A percentile compares a stretch with the other conserved stretches of the same genome.
These are phyloP conservation scores for Platyura marginata DNA, from an alignment of 1,140 invertebrate genomes.

Conservation along the genomic window DNA sequence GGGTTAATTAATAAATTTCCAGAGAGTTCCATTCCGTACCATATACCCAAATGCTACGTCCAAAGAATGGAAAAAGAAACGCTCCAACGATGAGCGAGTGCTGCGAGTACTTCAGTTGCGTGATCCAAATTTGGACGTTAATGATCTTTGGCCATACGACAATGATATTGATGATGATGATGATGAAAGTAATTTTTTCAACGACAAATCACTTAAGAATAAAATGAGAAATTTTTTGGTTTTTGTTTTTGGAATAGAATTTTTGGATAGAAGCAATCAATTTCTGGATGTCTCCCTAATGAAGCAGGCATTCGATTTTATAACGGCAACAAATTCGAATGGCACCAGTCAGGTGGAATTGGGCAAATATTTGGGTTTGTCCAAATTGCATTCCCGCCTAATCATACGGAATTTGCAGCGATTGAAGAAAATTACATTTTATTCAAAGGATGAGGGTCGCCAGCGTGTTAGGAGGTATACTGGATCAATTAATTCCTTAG, in stretches of 20 bases:
- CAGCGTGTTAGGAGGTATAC: background rate
- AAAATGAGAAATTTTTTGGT: background rate
- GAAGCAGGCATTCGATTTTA: background rate
- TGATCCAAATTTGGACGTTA: background rate
- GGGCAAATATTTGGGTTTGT: background rate
- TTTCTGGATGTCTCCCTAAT: background rate
- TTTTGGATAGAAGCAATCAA: background rate
- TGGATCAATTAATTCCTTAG: no score
- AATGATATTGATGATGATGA: background rate
- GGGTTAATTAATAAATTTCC: background rate
- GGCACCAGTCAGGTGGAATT: background rate
- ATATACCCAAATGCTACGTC: background rate
- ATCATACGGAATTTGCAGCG: background rate
- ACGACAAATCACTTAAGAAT: no score
- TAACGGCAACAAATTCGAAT: background rate
- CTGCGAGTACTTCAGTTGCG: background rate
- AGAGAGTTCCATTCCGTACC: background rate
- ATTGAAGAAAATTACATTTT: background rate
- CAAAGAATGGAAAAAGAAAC: background rate
- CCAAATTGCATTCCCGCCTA: background rate
- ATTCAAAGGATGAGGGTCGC: background rate
- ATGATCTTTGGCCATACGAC: background rate
- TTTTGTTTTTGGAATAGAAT: background rate
- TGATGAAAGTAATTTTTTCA: no score
- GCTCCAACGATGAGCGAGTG: background rate